Evolutionary conservation across 2,113 vertebrate genomes (phyloP).

Genomic region (Spea multiplicata): DNA sequence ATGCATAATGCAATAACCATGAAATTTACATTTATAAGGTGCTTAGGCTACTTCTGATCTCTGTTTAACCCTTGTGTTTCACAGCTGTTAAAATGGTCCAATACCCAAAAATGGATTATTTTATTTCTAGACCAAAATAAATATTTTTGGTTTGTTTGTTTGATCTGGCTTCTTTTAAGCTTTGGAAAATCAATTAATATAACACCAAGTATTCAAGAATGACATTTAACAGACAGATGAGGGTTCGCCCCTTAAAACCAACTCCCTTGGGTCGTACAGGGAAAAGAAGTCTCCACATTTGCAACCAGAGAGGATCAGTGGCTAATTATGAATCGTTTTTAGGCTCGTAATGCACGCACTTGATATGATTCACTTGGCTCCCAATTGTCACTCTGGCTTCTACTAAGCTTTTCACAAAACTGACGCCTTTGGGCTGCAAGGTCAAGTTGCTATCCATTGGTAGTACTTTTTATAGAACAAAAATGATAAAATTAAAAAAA

Average conservation of each 20-base stretch:
- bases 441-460: constrained; percentile 67
- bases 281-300: constrained; percentile 59
- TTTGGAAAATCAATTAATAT: not conserved
- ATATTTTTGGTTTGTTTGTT: not conserved
- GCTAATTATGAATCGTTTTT: constrained; percentile 81
- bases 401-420: constrained; percentile 73
- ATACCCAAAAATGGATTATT: constrained; percentile 1
- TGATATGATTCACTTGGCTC: constrained; percentile 81
- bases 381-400: constrained; percentile 70
- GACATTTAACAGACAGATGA: constrained; percentile 51
- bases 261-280: constrained; percentile 61
- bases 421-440: constrained; percentile 72
- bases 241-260: constrained; percentile 54
- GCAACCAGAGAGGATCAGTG: constrained; percentile 71
- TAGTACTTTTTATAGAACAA: constrained; percentile 54
- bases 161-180: not conserved
- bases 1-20: constrained; percentile 49
- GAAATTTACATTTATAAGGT: constrained; percentile 49
- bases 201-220: not conserved
- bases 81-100: not conserved
- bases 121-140: not conserved
- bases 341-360: constrained; percentile 71
- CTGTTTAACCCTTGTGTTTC: constrained; percentile 26
- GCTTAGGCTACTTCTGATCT: constrained; percentile 45
- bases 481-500: constrained; percentile 50